A percentile compares a stretch with the other conserved stretches of the same genome.
phyloP scores from a whole-genome alignment of 2,888 invertebrate species.

The Tortrix viridana region DNA sequence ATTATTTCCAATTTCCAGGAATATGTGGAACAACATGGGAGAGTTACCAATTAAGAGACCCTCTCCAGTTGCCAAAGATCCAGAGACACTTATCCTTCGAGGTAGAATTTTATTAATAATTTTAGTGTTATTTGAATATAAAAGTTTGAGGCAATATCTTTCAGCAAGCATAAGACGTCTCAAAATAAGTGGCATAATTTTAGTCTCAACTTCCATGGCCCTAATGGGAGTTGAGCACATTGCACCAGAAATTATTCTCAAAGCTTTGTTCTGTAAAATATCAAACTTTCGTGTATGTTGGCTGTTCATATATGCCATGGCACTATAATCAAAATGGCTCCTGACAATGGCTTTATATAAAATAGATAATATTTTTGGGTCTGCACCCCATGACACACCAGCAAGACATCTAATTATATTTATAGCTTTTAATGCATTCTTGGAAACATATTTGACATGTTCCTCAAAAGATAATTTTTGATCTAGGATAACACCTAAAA shows the following conservation, averaged over 20 bases:
- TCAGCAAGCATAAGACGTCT: too few species aligned
- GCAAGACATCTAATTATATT: constrained; percentile 38
- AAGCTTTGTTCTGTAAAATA: constrained; percentile 37
- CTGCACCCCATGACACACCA: constrained; percentile 9
- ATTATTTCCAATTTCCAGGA: constrained; percentile 5
- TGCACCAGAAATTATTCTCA: constrained; percentile 39
- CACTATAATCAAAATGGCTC: background rate
- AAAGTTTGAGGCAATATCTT: too few species aligned
- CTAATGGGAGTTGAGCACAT: too few species aligned
- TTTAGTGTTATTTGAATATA: background rate
- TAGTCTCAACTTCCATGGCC: too few species aligned
- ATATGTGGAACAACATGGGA: constrained; percentile 3
- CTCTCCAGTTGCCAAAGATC: constrained; percentile 7
- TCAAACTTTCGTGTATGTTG: constrained; percentile 27
- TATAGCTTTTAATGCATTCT: constrained; percentile 35
- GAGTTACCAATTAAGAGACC: constrained; percentile 1
- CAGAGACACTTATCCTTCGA: too few species aligned
- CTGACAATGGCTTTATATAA: background rate
- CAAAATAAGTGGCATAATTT: too few species aligned
- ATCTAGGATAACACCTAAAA: constrained; percentile 5
- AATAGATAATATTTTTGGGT: background rate
- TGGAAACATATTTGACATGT: constrained; percentile 31
- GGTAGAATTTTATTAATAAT: constrained; percentile 6
- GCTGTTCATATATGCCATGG: background rate
- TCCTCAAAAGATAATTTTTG: constrained; percentile 29